Evolutionary conservation across 2,113 vertebrate species (phyloP), one percentile per base, ranked within the genome.

Genomic region (Poicephalus meyeri): DNA sequence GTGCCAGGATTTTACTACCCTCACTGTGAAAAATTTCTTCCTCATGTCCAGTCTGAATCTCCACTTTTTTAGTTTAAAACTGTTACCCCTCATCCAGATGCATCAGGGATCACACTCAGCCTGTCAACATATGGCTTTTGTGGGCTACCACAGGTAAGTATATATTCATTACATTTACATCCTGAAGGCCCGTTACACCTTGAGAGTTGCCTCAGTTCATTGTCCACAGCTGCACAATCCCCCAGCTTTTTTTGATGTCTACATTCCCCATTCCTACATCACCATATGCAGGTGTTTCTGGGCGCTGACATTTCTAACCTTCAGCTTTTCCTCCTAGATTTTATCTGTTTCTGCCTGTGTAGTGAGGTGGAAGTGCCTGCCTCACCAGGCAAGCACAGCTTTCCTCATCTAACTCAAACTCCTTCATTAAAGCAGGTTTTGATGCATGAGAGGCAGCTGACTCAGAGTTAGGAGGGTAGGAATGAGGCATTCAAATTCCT

Each of bases 311-410:
- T 86, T 80, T 88, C 42, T 64, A 61, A 35, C 49, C 29, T 68
- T 80, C 37, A 47, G 19, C 37, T 83, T 83, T 89, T 65, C n/a
- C 31, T 42, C 55, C 29, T 23, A 24, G 42, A 71, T 66, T 85
- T 53, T 46, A 24, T 39, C 60, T 7, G 3, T 33, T 71, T 63
- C 49, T 82, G 25, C 25, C 46, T 12, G 15, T 21, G 69, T n/a
- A 44, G 39, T 1, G 6, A 44, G 31, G 31, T 58, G 33, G 50
- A 86, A 73, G 37, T 17, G 21, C 14, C 77, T 68, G 41, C 31
- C 58, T 61, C 1, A 0, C 11, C 6, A 13, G 31, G 11, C 2
- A 3, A 84, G 47, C 26, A 70, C 0, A 0, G 11, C 16, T 86
- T 73, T 80, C 60, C 68, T 74, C 55, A 7, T 35, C 50, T 28